Evolutionary conservation across 2,797 vertebrate species (phyloP), one percentile per base, ranked within the genome.

Genomic region (Coranthus polyacanthus): DNA sequence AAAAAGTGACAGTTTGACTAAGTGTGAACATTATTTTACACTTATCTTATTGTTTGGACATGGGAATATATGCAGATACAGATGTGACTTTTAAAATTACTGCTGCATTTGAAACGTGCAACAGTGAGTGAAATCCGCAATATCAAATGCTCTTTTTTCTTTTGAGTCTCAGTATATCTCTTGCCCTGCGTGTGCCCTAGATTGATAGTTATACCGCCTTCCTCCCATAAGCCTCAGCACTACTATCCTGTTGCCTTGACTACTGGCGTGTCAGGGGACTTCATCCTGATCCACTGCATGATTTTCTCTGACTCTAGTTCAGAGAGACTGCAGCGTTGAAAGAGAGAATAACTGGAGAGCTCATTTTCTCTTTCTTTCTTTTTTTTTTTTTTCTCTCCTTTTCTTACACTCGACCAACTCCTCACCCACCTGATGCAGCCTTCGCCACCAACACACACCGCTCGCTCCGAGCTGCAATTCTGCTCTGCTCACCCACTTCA

Each of bases 201-300:
- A 85, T 78, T 75, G 75, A 75, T 69, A 53, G 71, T 67, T 82
- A 42, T 61, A 54, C 71, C 52, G 61, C 81, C 79, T 83, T 49
- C 72, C 56, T 78, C 79, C 81, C 77, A 57, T 83, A 76, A 71
- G 65, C 67, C 39, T 50, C 15, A 63, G 61, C 68, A 67, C 75
- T 73, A 79, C 81, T 75, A 80, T 62, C 50, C 77, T 72, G 92
- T 92, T 92, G 86, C 91, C 90, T 84, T 91, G 90, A 72, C 89
- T 75, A 93, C 90, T 85, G 86, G 74, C 72, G 88, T 91, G 90
- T 90, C 90, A 62, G 52, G 87, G 88, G 89, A 90, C 74, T 68
- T 76, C 61, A 82, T 79, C 74, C 58, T 58, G 83, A 90, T 82
- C 79, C 64, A 32, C 50, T 47, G 75, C 69, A 39, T 81, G 79